These are phyloP conservation scores for Aldabrachelys gigantea DNA, from an alignment of 2,113 vertebrate genomes.

Conservation along the genomic window DNA sequence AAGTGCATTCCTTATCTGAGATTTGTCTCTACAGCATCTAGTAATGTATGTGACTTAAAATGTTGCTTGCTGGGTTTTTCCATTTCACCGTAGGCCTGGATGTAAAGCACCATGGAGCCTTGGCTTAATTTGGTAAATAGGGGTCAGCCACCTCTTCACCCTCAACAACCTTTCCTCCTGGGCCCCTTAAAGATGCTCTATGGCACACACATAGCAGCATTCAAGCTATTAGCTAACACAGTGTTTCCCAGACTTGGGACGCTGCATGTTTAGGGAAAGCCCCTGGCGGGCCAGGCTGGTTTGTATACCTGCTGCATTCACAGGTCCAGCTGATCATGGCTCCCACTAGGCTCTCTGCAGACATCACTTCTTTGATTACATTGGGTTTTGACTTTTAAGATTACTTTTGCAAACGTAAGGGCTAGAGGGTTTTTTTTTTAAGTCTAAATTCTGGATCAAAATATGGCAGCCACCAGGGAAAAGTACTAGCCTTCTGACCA, in stretches of 20 bases:
- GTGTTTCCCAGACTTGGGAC: too few relatives aligned
- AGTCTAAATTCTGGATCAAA: slow-evolving; percentile 36
- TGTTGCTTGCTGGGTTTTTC: background rate
- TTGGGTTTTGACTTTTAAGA: slow-evolving; percentile 46
- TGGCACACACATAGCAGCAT: background rate
- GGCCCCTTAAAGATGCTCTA: background rate
- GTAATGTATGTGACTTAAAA: background rate
- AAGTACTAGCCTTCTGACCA: slow-evolving; percentile 2
- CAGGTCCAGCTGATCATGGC: too few relatives aligned
- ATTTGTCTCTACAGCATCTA: background rate
- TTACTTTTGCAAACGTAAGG: slow-evolving; percentile 61
- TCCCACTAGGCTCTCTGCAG: background rate
- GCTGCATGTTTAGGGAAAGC: too few relatives aligned
- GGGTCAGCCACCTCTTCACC: background rate
- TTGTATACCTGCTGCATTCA: too few relatives aligned
- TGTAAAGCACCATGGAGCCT: background rate
- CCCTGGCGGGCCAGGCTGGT: too few relatives aligned
- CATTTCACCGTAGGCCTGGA: background rate
- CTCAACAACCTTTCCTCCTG: background rate
- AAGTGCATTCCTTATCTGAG: background rate
- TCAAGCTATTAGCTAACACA: background rate
- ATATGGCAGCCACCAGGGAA: background rate
- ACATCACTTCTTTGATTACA: background rate
- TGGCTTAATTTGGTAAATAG: background rate
- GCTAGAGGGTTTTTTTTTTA: background rate